These are phyloP conservation scores for Egretta garzetta DNA, from an alignment of 2,113 vertebrate genomes.

Conservation along the genomic window DNA sequence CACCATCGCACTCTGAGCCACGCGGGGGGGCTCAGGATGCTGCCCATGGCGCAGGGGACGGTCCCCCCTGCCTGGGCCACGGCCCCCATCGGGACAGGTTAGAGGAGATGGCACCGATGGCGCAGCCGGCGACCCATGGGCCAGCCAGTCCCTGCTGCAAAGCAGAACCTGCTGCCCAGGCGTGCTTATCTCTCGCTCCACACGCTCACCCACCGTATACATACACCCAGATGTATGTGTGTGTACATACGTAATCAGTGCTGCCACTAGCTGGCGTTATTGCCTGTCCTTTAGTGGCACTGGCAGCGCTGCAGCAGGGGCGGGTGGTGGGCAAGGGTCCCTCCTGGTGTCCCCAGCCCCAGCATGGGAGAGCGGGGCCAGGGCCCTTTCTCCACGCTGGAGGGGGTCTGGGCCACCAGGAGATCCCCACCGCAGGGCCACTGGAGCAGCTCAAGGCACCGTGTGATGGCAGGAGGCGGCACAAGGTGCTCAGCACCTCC, in stretches of 20 bases:
- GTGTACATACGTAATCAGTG: neutral
- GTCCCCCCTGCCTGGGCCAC: neutral
- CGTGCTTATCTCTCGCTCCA: rapidly evolving
- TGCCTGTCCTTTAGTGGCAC: neutral
- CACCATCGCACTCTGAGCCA: neutral
- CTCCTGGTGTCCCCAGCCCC: neutral
- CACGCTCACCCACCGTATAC: rapidly evolving
- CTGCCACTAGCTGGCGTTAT: conserved; percentile 61
- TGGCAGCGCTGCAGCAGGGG: neutral
- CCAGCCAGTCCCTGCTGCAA: neutral
- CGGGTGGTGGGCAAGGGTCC: rapidly evolving
- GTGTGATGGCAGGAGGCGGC: rapidly evolving
- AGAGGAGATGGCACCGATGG: rapidly evolving
- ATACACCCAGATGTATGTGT: rapidly evolving
- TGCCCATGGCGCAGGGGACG: neutral
- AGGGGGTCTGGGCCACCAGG: neutral
- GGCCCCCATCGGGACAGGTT: neutral
- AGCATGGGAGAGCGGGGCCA: rapidly evolving
- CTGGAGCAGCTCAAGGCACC: neutral
- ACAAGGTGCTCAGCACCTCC: neutral
- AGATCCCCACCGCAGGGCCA: neutral
- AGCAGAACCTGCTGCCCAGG: neutral
- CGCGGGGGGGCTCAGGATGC: neutral
- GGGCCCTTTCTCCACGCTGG: neutral
- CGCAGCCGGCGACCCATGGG: neutral